Evolutionary conservation across 2,113 vertebrate species (phyloP).

Genomic region (Nyctereutes procyonoides): DNA sequence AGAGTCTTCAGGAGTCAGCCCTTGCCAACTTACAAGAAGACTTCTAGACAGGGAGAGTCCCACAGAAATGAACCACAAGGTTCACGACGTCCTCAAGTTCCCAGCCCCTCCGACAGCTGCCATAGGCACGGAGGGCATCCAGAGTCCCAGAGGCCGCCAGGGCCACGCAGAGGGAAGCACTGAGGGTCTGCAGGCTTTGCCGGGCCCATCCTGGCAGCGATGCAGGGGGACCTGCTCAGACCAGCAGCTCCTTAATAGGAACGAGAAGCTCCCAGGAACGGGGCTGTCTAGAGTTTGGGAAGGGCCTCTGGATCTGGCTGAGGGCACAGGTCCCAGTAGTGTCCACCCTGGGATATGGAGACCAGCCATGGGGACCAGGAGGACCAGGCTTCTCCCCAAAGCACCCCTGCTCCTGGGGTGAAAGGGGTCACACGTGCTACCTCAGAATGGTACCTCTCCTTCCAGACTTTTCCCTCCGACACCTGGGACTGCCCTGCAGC

Average conservation of each 20-base stretch:
- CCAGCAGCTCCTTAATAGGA: not conserved
- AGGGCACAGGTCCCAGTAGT: not conserved
- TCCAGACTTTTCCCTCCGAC: not conserved
- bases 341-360: not conserved
- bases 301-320: not conserved
- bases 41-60: not conserved
- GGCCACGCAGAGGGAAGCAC: not conserved
- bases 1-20: not conserved
- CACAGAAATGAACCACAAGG: not conserved
- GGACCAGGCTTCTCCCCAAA: not conserved
- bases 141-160: too few species aligned
- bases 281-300: not conserved
- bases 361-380: not conserved
- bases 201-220: not conserved
- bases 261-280: not conserved
- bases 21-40: not conserved
- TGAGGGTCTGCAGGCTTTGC: too few species aligned
- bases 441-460: not conserved
- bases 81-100: not conserved
- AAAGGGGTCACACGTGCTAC: not conserved
- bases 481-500: not conserved
- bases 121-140: not conserved
- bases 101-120: not conserved
- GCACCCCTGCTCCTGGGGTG: not conserved
- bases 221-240: too few species aligned